Evolutionary conservation across 2,797 vertebrate species (phyloP), one percentile per base, ranked within the genome.

Genomic region (Takifugu ocellatus): DNA sequence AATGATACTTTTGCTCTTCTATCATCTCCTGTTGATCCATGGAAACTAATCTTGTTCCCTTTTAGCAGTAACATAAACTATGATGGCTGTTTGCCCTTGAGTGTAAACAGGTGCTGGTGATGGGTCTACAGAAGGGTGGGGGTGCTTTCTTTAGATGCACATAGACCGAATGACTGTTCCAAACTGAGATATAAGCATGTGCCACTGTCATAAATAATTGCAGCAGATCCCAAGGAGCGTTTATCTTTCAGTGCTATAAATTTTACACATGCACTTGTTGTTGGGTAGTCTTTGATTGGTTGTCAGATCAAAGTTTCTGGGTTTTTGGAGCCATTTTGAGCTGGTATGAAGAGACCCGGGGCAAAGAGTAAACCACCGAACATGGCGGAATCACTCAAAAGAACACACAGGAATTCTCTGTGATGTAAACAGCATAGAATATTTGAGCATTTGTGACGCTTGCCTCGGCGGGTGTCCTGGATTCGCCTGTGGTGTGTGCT

Each of bases 401-500:
- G 27, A 14, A 29, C 27, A 4, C 0, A 15, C 24, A 54, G 7
- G 29, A 50, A 56, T 71, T 65, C 51, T 59, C 16, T 66, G 48
- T 5, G 39, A 27, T 43, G 45, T 61, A 39, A 59, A 60, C 52
- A 21, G 42, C 45, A 17, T 16, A 9, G 25, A 44, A 12, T 45
- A 54, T 54, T 50, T 70, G 63, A 65, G 49, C 66, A 53, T 70
- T 59, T 60, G 46, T 25, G 46, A 21, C 6, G 52, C 60, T 54
- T 70, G 80, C 80, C 74, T 80, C 70, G 63, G 79, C 77, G 81
- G 84, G 78, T 83, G 77, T 84, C 74, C 81, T 64, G 54, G 55
- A 71, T 66, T 75, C 81, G 70, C 78, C 80, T 72, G 82, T 55
- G 43, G 77, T 87, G 79, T 90, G 90, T 89, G 84, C 83, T 80